Conservation (phyloP, 2,888 invertebrate species). For the Epinotia demarniana region DNA sequence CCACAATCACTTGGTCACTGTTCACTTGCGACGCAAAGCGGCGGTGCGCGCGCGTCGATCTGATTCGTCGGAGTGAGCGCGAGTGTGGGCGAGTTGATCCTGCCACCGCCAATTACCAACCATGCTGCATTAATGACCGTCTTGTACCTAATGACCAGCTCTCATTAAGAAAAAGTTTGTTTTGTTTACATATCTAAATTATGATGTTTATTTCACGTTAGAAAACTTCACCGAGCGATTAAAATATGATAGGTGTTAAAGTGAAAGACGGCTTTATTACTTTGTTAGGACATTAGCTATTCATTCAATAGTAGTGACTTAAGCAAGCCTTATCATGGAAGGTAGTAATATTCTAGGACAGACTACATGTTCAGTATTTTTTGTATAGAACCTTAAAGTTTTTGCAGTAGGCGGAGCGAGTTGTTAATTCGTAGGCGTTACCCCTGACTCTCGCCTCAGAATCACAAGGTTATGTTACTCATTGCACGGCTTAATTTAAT, state of each 20-base stretch:
- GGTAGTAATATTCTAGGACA: slow-evolving; percentile 43
- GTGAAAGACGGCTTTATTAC: background rate
- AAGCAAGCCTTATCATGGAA: slow-evolving; percentile 13
- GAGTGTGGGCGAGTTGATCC: slow-evolving; percentile 51
- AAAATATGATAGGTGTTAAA: background rate
- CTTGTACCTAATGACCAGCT: slow-evolving; percentile 33
- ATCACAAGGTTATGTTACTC: slow-evolving; percentile 73
- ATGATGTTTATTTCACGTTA: slow-evolving; percentile 27
- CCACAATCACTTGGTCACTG: slow-evolving; percentile 67
- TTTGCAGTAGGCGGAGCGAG: slow-evolving; percentile 78
- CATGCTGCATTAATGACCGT: slow-evolving; percentile 45
- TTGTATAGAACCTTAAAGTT: slow-evolving; percentile 58
- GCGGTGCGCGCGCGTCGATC: slow-evolving; percentile 65
- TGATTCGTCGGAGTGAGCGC: slow-evolving; percentile 70
- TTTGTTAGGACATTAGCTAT: background rate
- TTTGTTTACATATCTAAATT: slow-evolving; percentile 32
- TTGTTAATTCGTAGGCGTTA: slow-evolving; percentile 76
- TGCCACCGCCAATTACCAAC: slow-evolving; percentile 52
- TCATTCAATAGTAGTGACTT: background rate
- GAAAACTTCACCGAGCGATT: background rate
- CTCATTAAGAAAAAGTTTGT: slow-evolving; percentile 39
- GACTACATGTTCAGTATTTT: slow-evolving; percentile 61
- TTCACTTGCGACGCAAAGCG: slow-evolving; percentile 53
- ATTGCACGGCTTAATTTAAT: slow-evolving; percentile 52
- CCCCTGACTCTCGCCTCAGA: slow-evolving; percentile 59